phyloP scores from a whole-genome alignment of 2,888 invertebrate species.

The Papilio protenor region DNA sequence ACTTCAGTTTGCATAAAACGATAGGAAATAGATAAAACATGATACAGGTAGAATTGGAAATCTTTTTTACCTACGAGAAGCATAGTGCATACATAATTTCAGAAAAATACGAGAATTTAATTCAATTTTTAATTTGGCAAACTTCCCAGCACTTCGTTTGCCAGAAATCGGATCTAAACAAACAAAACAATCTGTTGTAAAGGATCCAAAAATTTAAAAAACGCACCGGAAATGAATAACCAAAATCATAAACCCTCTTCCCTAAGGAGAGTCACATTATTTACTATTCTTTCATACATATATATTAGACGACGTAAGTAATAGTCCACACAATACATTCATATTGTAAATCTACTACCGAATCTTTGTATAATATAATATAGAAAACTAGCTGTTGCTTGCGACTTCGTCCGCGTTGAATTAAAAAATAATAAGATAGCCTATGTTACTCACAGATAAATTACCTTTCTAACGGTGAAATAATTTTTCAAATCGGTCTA shows the following conservation, averaged over 20 bases:
- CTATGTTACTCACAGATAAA: too few relatives aligned
- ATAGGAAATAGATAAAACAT: background rate
- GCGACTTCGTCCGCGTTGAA: too few relatives aligned
- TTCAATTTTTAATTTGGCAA: conserved; percentile 16
- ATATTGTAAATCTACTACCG: too few relatives aligned
- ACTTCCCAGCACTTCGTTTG: background rate
- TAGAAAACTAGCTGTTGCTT: too few relatives aligned
- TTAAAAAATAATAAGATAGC: too few relatives aligned
- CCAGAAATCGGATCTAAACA: background rate
- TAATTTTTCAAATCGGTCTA: too few relatives aligned
- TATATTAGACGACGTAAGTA: too few relatives aligned
- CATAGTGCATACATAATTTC: background rate
- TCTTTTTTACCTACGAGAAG: background rate
- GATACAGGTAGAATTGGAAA: background rate
- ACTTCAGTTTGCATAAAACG: background rate
- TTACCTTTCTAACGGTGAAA: too few relatives aligned
- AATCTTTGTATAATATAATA: too few relatives aligned
- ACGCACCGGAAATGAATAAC: background rate
- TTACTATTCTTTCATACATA: too few relatives aligned
- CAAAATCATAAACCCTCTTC: background rate
- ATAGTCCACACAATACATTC: too few relatives aligned
- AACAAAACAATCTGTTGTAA: conserved; percentile 1
- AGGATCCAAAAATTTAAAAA: background rate
- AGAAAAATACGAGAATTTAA: background rate
- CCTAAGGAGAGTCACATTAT: too few relatives aligned